A percentile compares a stretch with the other conserved stretches of the same genome.
Conservation (phyloP, 2,797 vertebrate species). For the Antennarius maculatus region DNA sequence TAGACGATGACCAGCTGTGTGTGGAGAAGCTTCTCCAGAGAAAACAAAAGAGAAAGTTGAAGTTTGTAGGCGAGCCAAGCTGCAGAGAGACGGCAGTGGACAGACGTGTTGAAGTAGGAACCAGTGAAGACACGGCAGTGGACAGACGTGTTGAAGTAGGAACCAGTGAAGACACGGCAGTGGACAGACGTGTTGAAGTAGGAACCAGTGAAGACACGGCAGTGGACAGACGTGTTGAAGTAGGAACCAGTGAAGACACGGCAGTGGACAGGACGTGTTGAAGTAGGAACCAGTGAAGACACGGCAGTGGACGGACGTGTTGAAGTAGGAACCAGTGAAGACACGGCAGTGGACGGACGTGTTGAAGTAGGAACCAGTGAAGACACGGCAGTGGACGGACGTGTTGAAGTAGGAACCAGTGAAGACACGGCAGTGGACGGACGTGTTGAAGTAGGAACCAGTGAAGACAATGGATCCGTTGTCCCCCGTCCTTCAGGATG, state of each 20-base stretch:
- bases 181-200: constrained; percentile 66
- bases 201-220: constrained; percentile 64
- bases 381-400: constrained; percentile 68
- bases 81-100: constrained; percentile 49
- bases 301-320: constrained; percentile 65
- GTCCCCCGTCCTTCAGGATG: constrained; percentile 65
- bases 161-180: constrained; percentile 63
- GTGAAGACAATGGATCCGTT: constrained; percentile 75
- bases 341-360: constrained; percentile 68
- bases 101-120: constrained; percentile 64
- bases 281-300: constrained; percentile 63
- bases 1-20: too few species aligned
- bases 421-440: constrained; percentile 58
- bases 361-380: constrained; percentile 58
- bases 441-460: constrained; percentile 61
- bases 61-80: constrained; percentile 54
- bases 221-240: constrained; percentile 66
- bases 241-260: constrained; percentile 64
- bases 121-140: constrained; percentile 63
- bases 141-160: constrained; percentile 66
- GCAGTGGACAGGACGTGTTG: constrained; percentile 63
- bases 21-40: not conserved
- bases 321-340: constrained; percentile 57
- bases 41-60: constrained; percentile 41
- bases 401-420: constrained; percentile 59